Conservation (phyloP, 2,113 vertebrate genomes). For the Mohoua ochrocephala region DNA sequence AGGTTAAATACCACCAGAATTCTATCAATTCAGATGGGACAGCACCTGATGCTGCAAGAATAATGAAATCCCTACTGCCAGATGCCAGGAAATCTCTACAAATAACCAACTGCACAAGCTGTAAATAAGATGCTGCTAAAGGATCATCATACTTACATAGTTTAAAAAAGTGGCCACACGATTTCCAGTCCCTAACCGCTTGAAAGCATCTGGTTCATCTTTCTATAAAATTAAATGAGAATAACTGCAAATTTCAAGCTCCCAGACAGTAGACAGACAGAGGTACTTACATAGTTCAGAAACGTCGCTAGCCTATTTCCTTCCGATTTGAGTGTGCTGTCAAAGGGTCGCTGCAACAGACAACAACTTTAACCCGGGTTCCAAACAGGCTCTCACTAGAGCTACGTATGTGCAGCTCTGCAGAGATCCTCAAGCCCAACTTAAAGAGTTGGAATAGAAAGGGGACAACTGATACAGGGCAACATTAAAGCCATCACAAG, state of each 20-base stretch:
- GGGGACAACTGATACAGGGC: background rate
- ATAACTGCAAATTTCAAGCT: conserved; percentile 71
- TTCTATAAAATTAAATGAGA: conserved; percentile 96
- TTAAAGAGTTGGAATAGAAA: background rate
- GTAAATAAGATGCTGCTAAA: background rate
- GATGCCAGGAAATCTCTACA: background rate
- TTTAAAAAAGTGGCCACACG: conserved; percentile 98
- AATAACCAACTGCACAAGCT: background rate
- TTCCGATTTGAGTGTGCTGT: conserved; percentile 90
- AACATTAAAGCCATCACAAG: background rate
- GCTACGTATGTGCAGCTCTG: background rate
- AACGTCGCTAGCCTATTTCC: conserved; percentile 99
- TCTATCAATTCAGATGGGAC: background rate
- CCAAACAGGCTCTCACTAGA: conserved; percentile 11
- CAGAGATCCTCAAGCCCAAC: background rate
- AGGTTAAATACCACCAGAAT: background rate
- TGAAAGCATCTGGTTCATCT: conserved; percentile 98
- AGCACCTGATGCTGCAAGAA: conserved; percentile 28
- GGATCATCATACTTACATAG: conserved; percentile 90
- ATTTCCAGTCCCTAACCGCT: conserved; percentile 99
- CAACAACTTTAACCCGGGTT: conserved; percentile 80
- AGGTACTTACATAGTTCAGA: conserved; percentile 99
- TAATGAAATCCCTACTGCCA: background rate
- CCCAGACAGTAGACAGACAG: conserved; percentile 18
- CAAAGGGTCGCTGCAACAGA: conserved; percentile 99